These are phyloP conservation scores for Phania funesta DNA, from an alignment of 2,888 invertebrate species.

Conservation along the genomic window DNA sequence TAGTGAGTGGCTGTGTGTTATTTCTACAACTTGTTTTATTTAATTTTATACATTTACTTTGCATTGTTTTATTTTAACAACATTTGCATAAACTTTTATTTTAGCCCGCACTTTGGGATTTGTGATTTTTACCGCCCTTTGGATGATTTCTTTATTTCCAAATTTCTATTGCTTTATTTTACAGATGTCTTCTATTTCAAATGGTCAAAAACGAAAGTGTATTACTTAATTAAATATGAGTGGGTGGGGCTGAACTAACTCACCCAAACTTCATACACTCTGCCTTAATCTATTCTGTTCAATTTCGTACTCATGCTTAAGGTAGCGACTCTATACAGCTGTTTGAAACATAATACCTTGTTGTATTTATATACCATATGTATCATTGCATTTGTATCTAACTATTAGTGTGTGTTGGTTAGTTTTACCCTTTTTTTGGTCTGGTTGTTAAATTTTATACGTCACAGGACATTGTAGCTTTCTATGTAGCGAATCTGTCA, in stretches of 20 bases:
- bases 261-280: background rate
- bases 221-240: constrained; percentile 53
- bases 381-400: background rate
- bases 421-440: constrained; percentile 47
- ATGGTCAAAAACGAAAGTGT: constrained; percentile 52
- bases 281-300: constrained; percentile 5
- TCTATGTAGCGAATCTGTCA: constrained; percentile 46
- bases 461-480: constrained; percentile 65
- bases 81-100: constrained; percentile 72
- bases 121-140: constrained; percentile 68
- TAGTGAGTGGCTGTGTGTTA: too few relatives aligned
- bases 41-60: constrained; percentile 63
- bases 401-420: background rate
- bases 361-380: constrained; percentile 20
- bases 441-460: constrained; percentile 70
- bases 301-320: constrained; percentile 32
- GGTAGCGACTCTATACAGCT: constrained; percentile 69
- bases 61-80: constrained; percentile 62
- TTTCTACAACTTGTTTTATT: constrained; percentile 48
- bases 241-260: constrained; percentile 34
- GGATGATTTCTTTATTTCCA: constrained; percentile 45
- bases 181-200: too few relatives aligned
- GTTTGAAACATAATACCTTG: constrained; percentile 71
- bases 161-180: constrained; percentile 45
- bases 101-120: constrained; percentile 70